Evolutionary conservation across 2,888 invertebrate genomes (phyloP).

Genomic region (Mamestra brassicae): DNA sequence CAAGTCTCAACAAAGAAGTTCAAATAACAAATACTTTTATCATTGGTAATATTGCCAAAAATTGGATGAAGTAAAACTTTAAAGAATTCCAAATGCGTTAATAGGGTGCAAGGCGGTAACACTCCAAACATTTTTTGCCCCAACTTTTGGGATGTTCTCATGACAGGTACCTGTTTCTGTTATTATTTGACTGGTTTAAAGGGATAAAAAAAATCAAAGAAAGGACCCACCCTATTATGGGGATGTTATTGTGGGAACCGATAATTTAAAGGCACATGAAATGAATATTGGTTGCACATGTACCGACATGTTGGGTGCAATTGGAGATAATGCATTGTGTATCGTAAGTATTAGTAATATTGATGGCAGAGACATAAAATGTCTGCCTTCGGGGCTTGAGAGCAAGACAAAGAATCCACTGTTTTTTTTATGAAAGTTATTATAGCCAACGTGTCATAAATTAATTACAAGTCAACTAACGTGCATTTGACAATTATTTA

Average conservation of each 20-base stretch:
- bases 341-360: neutral
- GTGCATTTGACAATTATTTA: neutral
- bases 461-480: neutral
- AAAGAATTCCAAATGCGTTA: neutral
- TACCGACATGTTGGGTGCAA: constrained; percentile 29
- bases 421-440: neutral
- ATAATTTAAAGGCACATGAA: neutral
- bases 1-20: neutral
- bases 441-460: neutral
- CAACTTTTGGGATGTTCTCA: constrained; percentile 5
- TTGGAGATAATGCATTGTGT: neutral
- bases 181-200: constrained; percentile 33
- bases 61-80: neutral
- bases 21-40: neutral
- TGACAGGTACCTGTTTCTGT: constrained; percentile 51
- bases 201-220: constrained; percentile 40
- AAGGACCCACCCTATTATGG: neutral
- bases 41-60: constrained; percentile 2
- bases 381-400: too few species aligned
- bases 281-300: constrained; percentile 23
- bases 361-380: neutral
- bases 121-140: constrained; percentile 45
- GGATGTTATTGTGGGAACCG: constrained; percentile 42
- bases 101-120: constrained; percentile 39
- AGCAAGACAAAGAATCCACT: neutral